Conservation (phyloP, 2,888 invertebrate species). For the Galeruca laticollis region DNA sequence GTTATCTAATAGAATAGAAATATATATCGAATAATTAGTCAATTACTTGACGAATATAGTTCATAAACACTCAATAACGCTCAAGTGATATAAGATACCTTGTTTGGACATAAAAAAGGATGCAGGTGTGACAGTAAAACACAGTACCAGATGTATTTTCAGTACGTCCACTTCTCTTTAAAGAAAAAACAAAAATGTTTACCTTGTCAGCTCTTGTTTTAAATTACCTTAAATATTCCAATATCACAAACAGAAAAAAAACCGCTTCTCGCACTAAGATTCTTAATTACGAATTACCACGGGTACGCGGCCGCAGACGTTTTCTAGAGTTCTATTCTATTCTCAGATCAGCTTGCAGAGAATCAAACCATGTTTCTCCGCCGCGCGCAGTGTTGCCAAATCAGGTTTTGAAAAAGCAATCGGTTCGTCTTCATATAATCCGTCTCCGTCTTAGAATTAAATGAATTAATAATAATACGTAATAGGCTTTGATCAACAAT, state of each 20-base stretch:
- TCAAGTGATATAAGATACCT: background rate
- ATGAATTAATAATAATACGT: background rate
- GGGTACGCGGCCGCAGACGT: slow-evolving; percentile 6
- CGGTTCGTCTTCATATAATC: background rate
- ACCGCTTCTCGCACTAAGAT: slow-evolving; percentile 20
- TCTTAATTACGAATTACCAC: slow-evolving; percentile 3
- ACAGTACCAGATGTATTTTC: background rate
- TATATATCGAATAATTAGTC: background rate
- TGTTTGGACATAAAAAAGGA: background rate
- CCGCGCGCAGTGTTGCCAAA: slow-evolving; percentile 5
- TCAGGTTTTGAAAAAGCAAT: background rate
- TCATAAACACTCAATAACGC: background rate
- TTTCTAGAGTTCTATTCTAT: slow-evolving; percentile 19
- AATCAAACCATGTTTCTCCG: background rate
- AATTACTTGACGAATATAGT: background rate
- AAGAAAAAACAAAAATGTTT: background rate
- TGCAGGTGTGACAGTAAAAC: background rate
- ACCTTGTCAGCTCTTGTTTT: background rate
- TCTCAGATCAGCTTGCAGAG: slow-evolving; percentile 16
- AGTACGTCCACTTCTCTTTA: background rate
- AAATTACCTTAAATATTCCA: slow-evolving; percentile 24
- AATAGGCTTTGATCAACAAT: no score
- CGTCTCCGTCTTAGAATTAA: background rate
- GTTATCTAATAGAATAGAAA: background rate
- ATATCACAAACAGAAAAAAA: slow-evolving; percentile 29